Evolutionary conservation across 2,888 invertebrate species (phyloP), one percentile per base, ranked within the genome.

Genomic region (Ophioninae sp.): DNA sequence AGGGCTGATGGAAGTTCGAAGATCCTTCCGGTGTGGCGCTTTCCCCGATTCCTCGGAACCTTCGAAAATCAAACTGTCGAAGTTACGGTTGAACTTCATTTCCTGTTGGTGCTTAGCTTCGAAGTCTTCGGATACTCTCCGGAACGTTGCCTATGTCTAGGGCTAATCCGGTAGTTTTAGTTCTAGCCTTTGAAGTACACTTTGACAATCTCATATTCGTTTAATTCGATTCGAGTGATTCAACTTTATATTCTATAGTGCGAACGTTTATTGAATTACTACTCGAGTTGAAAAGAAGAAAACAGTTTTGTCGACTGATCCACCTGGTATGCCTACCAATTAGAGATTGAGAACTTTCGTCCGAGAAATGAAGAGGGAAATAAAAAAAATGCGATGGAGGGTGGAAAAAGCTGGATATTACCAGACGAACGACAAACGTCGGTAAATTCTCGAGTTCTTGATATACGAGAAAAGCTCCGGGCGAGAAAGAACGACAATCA

Each of bases 201-300:
- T 41, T 41, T 41, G 41, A 41, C 41, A 3, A 41, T 7, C 41
- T 41, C 41, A 41, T 41, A 58, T 58, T 58, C 30, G 30, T 30
- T 30, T 30, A 2, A 30, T 30, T 30, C 3, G 2, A 30, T 30
- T 30, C 30, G 30, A 30, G 30, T 30, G 1, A 30, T 30, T 30
- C 41, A 22, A 39, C n/a, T 8, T 65, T 44, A 23, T 76, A 58
- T 41, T 22, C 23, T 10, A n/a, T 2, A 7, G 59, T n/a, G 20
- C 44, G 30, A 77, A 68, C 68, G 68, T 68, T 64, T 37, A 65
- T 64, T 72, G 39, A 79, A 64, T 71, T 64, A 39, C 39, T 64
- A 39, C 39, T 72, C 23, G 63, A 6, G 17, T n/a, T 39, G 22
- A 64, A 23, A 44, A 56, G 7, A 17, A 76, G 17, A 67, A 61